A percentile compares a stretch with the other conserved stretches of the same genome.
Evolutionary conservation across 2,797 vertebrate species (phyloP).

Genomic region (Rhabdomys pumilio): DNA sequence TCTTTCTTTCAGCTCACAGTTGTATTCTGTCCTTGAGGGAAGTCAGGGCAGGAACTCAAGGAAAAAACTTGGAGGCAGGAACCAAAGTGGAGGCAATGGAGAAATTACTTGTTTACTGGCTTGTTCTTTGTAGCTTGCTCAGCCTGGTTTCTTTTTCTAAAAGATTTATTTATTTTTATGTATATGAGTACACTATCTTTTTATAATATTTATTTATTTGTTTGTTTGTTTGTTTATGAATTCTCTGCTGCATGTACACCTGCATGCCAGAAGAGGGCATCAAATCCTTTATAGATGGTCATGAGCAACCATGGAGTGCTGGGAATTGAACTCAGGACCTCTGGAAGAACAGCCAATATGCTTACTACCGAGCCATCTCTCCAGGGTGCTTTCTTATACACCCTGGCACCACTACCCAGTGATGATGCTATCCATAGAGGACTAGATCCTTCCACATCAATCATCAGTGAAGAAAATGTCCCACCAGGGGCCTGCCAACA

Average conservation of each 20-base stretch:
- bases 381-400: not conserved
- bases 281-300: not conserved
- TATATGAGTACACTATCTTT: not conserved
- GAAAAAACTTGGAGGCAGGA: not conserved
- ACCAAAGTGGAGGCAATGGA: not conserved
- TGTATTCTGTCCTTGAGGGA: not conserved
- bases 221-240: not conserved
- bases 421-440: not conserved
- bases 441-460: not conserved
- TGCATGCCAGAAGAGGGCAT: not conserved
- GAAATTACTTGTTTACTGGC: not conserved
- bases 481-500: not conserved
- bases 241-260: not conserved
- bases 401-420: not conserved
- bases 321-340: not conserved
- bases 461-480: not conserved
- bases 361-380: not conserved
- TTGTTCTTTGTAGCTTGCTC: not conserved
- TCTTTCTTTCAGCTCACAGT: not conserved
- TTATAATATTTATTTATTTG: not conserved
- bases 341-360: not conserved
- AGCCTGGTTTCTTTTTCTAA: not conserved
- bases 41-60: not conserved
- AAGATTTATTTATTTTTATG: not conserved
- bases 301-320: not conserved